Evolutionary conservation across 2,113 vertebrate species (phyloP), one percentile per base, ranked within the genome.

Genomic region (Oostethus manadensis): DNA sequence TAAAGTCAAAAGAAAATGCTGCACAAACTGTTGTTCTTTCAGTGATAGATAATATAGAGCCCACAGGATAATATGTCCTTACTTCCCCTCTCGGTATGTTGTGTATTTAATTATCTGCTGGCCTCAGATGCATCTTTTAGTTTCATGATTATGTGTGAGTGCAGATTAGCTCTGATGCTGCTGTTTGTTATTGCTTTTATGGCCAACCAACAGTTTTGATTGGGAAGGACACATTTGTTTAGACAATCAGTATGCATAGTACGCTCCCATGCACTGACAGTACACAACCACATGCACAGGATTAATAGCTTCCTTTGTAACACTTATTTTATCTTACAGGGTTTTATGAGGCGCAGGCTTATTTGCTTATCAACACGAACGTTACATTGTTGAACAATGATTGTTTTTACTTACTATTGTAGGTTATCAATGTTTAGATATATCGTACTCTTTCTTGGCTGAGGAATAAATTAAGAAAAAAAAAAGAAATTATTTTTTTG

Each of bases 1-100:
- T 45, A 55, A 26, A 63, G 70, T 38, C 44, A 60, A 56, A 68
- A 66, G 18, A 33, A 58, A 51, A 61, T 17, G 15, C 29, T n/a
- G 10, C 15, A 16, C 44, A 61, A 53, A 67, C 29, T 55, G 45
- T 29, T 15, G 29, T 48, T 23, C 15, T 56, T 61, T 61, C 49
- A 42, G 18, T 14, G 58, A 6, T 6, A 14, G n/a, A 29, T 42
- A 48, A 47, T 29, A 10, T 33, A 18, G 4, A 40, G 59, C 22
- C 18, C 35, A 40, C 20, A 21, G 15, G 18, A 16, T 43, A 21
- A 48, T 3, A 17, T 26, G 22, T 46, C 18, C 40, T 10, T 45
- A 55, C 22, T 58, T 16, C 20, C 3, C 7, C 20, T 20, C 29
- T 53, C 6, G 33, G 35, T 35, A 22, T 56, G 26, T 43, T 56